Base-by-base conservation (phyloP, 1,140 invertebrate species). In the Diorhabda carinulata region DNA sequence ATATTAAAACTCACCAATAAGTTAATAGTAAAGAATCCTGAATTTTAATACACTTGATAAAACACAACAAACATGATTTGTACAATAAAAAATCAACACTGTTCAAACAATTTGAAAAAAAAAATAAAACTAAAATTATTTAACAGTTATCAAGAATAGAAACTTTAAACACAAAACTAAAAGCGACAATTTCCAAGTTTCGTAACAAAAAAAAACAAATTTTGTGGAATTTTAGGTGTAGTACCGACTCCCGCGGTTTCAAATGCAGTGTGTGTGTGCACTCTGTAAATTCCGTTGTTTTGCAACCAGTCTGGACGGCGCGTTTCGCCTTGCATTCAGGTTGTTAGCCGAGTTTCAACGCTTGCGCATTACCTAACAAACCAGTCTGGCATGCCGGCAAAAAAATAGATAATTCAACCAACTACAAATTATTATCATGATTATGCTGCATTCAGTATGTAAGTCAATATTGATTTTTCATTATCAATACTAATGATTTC, bases 41-140 rank as follows among this genome's bases (percentile, higher is more conserved):
- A 64, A 66, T 56, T 43, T 74, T 72, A 71, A 61, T 71, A 74
- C 77, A 78, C 77, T 74, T 79, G 72, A 77, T 78, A 77, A 78
- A 79, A 77, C 76, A 79, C 76, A 78, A 79, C 76, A 78, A 79
- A 78, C 78, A 79, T 79, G 61, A 75, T 79, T 79, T 74, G 69
- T 68, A 70, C 65, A 74, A 75, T 64, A 73, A 75, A 70, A 72
- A 74, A 61, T 73, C 47, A 75, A 78, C 74, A 76, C 71, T 75
- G 62, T 74, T 60, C 58, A 76, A 73, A 71, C 73, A 75, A 64
- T 70, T 71, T 43, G n/a, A 43, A 0, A 4, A 57, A 66, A 60
- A 67, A 44, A 67, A 40, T 10, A 64, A 47, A 69, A 69, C 66
- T 69, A 62, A 44, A 64, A 63, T 10, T 66, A 69, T 64, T 69